Conservation (phyloP, 1,140 invertebrate species). For the Trichonephila clavata region DNA sequence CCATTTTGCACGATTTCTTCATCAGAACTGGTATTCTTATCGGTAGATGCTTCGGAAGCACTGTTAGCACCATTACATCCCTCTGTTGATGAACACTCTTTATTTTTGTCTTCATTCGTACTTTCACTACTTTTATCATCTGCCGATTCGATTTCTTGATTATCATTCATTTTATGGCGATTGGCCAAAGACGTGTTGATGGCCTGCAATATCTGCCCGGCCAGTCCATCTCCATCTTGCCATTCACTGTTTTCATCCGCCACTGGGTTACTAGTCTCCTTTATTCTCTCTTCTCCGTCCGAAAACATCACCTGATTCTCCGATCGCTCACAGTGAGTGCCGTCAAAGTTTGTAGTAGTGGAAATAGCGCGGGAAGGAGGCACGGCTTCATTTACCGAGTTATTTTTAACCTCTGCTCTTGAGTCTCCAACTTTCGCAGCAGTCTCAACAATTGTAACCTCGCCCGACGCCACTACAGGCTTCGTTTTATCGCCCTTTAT, state of each 20-base stretch:
- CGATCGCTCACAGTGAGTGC: background rate
- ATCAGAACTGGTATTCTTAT: background rate
- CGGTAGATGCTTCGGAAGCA: background rate
- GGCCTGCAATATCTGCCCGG: conserved; percentile 65
- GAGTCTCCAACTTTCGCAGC: conserved; percentile 22
- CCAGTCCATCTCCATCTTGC: background rate
- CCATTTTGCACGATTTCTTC: background rate
- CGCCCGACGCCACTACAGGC: background rate
- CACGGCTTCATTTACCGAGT: background rate
- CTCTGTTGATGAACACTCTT: background rate
- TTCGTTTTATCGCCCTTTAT: conserved; percentile 60
- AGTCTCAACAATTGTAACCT: conserved; percentile 18
- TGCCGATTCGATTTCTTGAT: background rate
- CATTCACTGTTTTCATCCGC: conserved; percentile 48
- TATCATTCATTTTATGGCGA: conserved; percentile 60
- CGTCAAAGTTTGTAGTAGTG: background rate
- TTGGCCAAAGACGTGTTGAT: conserved; percentile 72
- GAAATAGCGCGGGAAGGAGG: conserved; percentile 51
- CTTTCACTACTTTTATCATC: background rate
- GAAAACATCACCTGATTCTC: conserved; percentile 61
- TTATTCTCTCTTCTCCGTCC: conserved; percentile 24
- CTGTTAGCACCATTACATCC: background rate
- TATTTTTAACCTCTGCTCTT: conserved; percentile 54
- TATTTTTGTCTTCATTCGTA: background rate
- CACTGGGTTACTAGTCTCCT: background rate